Evolutionary conservation across 2,888 invertebrate species (phyloP).

Genomic region (Nemotelus pantherinus): DNA sequence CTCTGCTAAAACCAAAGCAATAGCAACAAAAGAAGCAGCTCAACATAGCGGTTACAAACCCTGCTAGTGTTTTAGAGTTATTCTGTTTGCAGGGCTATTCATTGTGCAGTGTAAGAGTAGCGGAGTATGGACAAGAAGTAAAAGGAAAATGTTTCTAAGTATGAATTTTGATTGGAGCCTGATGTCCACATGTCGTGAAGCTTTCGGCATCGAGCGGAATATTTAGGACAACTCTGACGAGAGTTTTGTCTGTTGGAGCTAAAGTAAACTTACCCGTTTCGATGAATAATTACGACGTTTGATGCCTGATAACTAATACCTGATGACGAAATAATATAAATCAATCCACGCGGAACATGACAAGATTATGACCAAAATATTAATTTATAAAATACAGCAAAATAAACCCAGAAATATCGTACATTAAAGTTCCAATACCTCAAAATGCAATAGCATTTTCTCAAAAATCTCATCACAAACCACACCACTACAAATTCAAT

Average conservation of each 20-base stretch:
- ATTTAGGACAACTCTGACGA: slow-evolving; percentile 24
- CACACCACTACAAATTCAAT: too few species aligned
- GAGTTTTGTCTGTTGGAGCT: slow-evolving; percentile 33
- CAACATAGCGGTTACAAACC: background rate
- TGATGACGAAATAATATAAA: too few species aligned
- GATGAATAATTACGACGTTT: background rate
- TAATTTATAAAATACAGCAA: too few species aligned
- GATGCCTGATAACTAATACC: too few species aligned
- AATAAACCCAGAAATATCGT: too few species aligned
- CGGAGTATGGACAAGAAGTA: background rate
- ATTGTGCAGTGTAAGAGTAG: background rate
- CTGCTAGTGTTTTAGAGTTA: background rate
- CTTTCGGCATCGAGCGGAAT: slow-evolving; percentile 2
- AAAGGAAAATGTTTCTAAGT: background rate
- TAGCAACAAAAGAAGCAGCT: background rate
- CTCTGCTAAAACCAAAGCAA: background rate
- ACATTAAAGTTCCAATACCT: too few species aligned
- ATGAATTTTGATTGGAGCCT: slow-evolving; percentile 39
- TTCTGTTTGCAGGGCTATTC: background rate
- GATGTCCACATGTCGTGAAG: slow-evolving; percentile 24
- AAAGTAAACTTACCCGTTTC: slow-evolving; percentile 30
- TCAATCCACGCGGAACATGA: too few species aligned
- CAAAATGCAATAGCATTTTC: too few species aligned
- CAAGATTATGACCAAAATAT: too few species aligned
- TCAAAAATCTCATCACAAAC: too few species aligned